A percentile compares a stretch with the other conserved stretches of the same genome.
Evolutionary conservation across 2,113 vertebrate species (phyloP).

Genomic region (Clinocottus analis): DNA sequence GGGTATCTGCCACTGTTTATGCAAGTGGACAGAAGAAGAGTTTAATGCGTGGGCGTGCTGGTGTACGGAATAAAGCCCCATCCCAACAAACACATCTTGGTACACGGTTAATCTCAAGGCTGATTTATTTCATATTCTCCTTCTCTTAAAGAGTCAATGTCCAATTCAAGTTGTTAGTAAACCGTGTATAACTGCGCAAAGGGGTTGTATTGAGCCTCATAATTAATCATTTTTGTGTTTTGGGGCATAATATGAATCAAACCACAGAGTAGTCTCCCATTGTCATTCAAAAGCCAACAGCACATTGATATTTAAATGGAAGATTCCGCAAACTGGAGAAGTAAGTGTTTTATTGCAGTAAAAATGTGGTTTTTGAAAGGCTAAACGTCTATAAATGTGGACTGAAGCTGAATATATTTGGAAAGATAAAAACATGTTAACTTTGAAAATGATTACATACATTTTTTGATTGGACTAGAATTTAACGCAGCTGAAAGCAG

Average conservation of each 20-base stretch:
- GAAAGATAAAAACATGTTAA: background rate
- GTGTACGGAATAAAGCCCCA: constrained; percentile 1
- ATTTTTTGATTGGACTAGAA: background rate
- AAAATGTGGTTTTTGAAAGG: background rate
- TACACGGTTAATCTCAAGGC: background rate
- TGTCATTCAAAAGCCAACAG: background rate
- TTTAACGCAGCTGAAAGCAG: background rate
- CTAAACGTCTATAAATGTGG: too few species aligned
- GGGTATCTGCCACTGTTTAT: constrained; percentile 39
- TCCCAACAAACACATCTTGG: background rate
- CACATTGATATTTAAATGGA: background rate
- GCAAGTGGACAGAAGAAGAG: constrained; percentile 13
- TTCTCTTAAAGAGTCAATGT: background rate
- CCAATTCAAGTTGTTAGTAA: too few species aligned
- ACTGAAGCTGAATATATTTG: background rate
- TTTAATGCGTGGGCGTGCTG: constrained; percentile 12
- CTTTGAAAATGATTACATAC: too few species aligned
- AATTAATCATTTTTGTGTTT: background rate
- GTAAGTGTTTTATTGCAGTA: background rate
- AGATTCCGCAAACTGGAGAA: background rate
- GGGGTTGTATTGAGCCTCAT: background rate
- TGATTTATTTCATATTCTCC: background rate
- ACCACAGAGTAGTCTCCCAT: too few species aligned
- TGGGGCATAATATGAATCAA: background rate
- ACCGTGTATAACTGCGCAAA: background rate